phyloP scores from a whole-genome alignment of 2,113 vertebrate genomes.

The Siniperca chuatsi region DNA sequence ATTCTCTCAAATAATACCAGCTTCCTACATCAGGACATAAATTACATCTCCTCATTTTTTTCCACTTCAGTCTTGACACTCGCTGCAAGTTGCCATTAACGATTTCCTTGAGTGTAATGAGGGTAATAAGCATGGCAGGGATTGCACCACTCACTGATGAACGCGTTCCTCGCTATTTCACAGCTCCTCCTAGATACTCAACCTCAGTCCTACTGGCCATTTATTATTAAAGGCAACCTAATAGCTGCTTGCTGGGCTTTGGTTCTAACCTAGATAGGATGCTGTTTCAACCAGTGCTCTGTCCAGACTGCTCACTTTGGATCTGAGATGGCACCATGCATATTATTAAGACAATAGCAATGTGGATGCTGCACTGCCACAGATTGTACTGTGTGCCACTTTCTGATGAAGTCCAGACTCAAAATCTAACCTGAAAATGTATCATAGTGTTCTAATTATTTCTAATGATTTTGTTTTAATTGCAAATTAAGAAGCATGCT shows the following conservation, averaged over 20 bases:
- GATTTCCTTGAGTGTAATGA: constrained; percentile 23
- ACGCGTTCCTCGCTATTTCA: constrained; percentile 6
- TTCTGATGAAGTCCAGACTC: background rate
- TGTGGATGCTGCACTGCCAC: constrained; percentile 2
- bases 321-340: constrained; percentile 38
- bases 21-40: constrained; percentile 16
- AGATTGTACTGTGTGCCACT: background rate
- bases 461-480: background rate
- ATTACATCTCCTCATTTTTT: constrained; percentile 14
- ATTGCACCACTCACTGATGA: constrained; percentile 26
- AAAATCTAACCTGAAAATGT: background rate
- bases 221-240: constrained; percentile 65
- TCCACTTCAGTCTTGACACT: background rate
- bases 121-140: constrained; percentile 37
- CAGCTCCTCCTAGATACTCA: constrained; percentile 9
- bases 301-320: constrained; percentile 39
- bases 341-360: constrained; percentile 21
- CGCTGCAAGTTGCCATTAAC: constrained; percentile 20
- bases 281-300: constrained; percentile 6
- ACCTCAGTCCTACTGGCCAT: constrained; percentile 40
- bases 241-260: constrained; percentile 45
- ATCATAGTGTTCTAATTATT: background rate
- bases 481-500: background rate
- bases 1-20: constrained; percentile 1
- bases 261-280: constrained; percentile 60